Base-by-base conservation (phyloP, 2,888 invertebrate species). In the Tachina grossa region DNA sequence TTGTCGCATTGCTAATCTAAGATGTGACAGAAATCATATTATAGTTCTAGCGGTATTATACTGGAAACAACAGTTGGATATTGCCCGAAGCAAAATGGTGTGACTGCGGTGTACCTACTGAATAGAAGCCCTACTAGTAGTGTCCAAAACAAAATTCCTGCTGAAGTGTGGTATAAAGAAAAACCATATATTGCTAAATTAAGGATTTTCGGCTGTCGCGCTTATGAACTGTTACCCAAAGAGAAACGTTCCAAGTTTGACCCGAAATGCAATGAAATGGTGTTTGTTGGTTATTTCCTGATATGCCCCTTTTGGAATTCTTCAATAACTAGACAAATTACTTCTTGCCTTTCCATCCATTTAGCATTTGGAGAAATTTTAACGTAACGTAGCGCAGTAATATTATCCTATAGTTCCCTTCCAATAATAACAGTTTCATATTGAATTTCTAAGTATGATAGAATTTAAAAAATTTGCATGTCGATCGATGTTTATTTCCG, bases 161-260 rank as follows among this genome's bases (percentile, higher is more conserved):
- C 83, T 11, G 87, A 87, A 59, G 3, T 82, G n/a, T 87, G 87
- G 80, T 86, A 79, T 41, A 77, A 74, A 22, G 31, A 49, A 10
- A 76, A 82, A 31, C 78, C 87, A 14, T 59, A 86, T 43, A 45
- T 78, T 16, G 49, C 59, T 9, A 88, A 87, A 65, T 53, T 87
- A 9, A 45, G 87, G 76, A 81, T 87, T 16, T 89, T 88, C 77
- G 88, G 88, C 0, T 80, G 88, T 45, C 76, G 71, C 11, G 88
- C 87, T 8, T 88, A 85, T 72, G 80, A 76, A 2, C 83, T 87
- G 10, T n/a, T 87, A 4, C 86, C 87, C 10, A 41, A 53, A 41
- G 68, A 41, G 41, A 68, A 68, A 41, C n/a, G 68, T n/a, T 41
- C 51, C 10, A 68, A 68, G 31, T 49, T 66, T 9, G 31, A 66